Evolutionary conservation across 2,888 invertebrate species (phyloP).

Genomic region (Aphrophora alni): DNA sequence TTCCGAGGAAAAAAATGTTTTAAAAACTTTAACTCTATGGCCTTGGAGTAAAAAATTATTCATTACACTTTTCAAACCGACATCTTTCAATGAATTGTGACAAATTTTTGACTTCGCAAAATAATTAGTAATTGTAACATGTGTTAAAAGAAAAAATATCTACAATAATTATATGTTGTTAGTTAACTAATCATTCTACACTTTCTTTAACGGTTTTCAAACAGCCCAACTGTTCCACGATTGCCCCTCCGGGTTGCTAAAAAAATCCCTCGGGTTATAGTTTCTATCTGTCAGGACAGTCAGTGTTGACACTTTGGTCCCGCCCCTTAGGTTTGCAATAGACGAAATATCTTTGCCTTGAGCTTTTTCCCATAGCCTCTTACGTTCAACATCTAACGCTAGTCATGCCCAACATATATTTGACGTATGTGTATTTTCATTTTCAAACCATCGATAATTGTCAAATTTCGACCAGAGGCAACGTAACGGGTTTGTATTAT

Average conservation of each 20-base stretch:
- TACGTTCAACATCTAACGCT: not conserved
- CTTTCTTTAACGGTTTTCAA: not conserved
- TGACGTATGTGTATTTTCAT: not conserved
- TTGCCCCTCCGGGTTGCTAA: not conserved
- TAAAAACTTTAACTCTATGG: too few relatives aligned
- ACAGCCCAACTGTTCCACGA: not conserved
- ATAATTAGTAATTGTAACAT: too few relatives aligned
- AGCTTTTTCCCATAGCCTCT: not conserved
- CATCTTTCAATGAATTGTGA: too few relatives aligned
- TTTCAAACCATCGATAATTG: too few relatives aligned
- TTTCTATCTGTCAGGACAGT: not conserved
- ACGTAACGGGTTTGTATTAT: too few relatives aligned
- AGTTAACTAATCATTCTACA: not conserved
- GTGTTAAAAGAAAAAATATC: not conserved
- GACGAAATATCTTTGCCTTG: not conserved
- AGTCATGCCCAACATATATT: not conserved
- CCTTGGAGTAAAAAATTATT: not conserved
- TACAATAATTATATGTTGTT: not conserved
- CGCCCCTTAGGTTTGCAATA: not conserved
- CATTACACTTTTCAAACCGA: not conserved
- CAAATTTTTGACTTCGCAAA: not conserved
- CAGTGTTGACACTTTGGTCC: not conserved
- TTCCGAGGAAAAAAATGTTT: too few relatives aligned
- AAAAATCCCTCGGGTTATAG: not conserved
- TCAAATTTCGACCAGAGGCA: too few relatives aligned